A percentile compares a stretch with the other conserved stretches of the same genome.
Conservation (phyloP, 2,113 vertebrate species). For the Hipposideros armiger region DNA sequence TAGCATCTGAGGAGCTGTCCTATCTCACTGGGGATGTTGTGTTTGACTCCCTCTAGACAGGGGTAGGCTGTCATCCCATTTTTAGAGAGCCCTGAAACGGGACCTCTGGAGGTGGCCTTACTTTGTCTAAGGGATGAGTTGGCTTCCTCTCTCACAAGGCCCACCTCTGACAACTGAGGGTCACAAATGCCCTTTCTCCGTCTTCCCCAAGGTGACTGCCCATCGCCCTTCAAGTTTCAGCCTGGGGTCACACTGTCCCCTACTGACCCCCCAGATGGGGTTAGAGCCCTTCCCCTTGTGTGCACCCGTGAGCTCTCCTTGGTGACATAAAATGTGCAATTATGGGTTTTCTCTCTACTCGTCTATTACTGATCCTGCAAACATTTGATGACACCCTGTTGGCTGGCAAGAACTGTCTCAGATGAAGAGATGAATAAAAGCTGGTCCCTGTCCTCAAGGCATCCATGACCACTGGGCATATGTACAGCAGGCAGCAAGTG, state of each 20-base stretch:
- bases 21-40: fast-evolving
- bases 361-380: background rate
- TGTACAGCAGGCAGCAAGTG: fast-evolving
- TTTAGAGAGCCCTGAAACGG: background rate
- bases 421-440: no score
- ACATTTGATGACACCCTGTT: fast-evolving
- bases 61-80: background rate
- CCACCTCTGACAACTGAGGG: no score
- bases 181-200: background rate
- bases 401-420: background rate
- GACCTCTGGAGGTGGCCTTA: background rate
- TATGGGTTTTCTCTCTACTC: background rate
- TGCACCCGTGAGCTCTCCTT: background rate
- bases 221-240: background rate
- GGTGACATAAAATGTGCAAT: fast-evolving
- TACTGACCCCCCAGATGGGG: fast-evolving
- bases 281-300: no score
- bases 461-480: fast-evolving
- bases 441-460: background rate
- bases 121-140: background rate
- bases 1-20: background rate
- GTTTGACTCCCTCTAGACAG: background rate
- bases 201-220: fast-evolving
- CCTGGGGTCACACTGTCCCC: fast-evolving
- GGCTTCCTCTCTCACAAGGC: background rate